phyloP scores from a whole-genome alignment of 2,797 vertebrate species.

The Tokudaia muenninki region DNA sequence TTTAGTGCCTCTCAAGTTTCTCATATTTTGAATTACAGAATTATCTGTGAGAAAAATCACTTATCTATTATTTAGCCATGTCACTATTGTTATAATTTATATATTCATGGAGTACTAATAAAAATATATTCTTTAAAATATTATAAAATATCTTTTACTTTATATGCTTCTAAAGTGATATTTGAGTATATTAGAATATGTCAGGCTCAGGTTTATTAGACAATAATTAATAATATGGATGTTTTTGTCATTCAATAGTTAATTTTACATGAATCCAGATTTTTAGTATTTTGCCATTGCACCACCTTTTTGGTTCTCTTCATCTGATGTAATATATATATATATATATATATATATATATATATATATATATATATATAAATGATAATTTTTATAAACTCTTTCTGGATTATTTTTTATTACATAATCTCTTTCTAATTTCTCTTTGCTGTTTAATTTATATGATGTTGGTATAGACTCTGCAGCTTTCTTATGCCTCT shows the following conservation, averaged over 20 bases:
- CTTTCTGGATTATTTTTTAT: background rate
- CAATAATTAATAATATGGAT: background rate
- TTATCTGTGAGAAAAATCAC: background rate
- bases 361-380: background rate
- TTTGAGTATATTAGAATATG: background rate
- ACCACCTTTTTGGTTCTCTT: background rate
- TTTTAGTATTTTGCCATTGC: background rate
- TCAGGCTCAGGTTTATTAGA: background rate
- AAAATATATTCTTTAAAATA: background rate
- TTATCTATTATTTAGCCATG: background rate
- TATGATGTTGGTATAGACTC: background rate
- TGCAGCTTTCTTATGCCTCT: background rate
- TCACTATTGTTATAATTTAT: background rate
- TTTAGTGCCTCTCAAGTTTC: background rate
- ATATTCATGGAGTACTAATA: background rate
- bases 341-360: too few relatives aligned
- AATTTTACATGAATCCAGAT: background rate
- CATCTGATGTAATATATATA: background rate
- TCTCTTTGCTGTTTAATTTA: background rate
- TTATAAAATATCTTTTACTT: background rate
- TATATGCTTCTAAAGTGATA: background rate
- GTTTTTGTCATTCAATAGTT: background rate
- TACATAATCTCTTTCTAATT: background rate
- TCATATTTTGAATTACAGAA: background rate
- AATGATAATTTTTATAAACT: background rate